Evolutionary conservation across 2,113 vertebrate species (phyloP), one percentile per base, ranked within the genome.

Genomic region (Prionailurus viverrinus): DNA sequence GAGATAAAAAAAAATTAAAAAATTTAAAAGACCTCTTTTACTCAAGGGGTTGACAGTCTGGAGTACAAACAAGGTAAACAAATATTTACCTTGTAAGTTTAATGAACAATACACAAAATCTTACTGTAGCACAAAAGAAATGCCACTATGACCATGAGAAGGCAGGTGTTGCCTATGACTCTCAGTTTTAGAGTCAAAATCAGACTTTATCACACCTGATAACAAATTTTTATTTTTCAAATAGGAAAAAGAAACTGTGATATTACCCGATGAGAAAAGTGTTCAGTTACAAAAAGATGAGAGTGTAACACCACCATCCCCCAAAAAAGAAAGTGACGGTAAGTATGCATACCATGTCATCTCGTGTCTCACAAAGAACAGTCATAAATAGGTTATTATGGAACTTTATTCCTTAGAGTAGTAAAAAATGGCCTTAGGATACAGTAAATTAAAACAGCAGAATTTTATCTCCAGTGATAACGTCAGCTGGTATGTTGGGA

Each of bases 281-380:
- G 82, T 98, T 92, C 97, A 95, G 25, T 80, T 99, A 97, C 98
- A 98, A 93, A 98, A 92, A 1, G 98, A 99, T 82, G 98, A 99
- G 19, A 96, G 19, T 0, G 53, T 91, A 73, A 86, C 58, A 1
- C 39, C 87, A 5, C 88, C n/a, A 65, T 12, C 94, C 48, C 86
- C 98, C 61, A 98, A 98, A 78, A 99, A 98, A 92, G 98, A 99
- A 95, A 98, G 95, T 82, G 99, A 98, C 91, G 98, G 99, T 99
- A 99, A 98, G 98, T 98, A 87, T 81, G 12, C 81, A 84, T 41
- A 95, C 3, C 63, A 23, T 89, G 78, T 73, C 53, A 68, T 41
- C 31, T 85, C 69, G 25, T 89, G 69, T 80, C 83, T 23, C 9
- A 58, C 81, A 91, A 93, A 7, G 18, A 55, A 45, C 1, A 95